These are phyloP conservation scores for Pluvianellus socialis DNA, from an alignment of 2,113 vertebrate genomes.

Conservation along the genomic window DNA sequence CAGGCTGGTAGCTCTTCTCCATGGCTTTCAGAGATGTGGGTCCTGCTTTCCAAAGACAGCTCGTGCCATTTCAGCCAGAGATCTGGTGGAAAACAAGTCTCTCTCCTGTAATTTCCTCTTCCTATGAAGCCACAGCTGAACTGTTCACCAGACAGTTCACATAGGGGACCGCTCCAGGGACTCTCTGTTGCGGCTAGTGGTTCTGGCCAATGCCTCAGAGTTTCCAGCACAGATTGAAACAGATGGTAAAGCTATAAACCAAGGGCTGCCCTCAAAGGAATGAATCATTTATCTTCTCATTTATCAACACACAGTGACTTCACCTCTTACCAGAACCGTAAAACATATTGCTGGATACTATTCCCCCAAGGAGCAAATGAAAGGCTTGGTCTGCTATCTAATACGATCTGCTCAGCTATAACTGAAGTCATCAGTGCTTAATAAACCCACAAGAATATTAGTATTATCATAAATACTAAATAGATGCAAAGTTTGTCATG, in stretches of 20 bases:
- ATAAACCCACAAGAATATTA: background rate
- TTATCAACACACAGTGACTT: conserved; percentile 21
- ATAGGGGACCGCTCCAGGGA: background rate
- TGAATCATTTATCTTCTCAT: conserved; percentile 53
- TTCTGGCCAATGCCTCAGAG: background rate
- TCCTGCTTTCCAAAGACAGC: background rate
- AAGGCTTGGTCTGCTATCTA: background rate
- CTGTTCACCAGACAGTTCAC: background rate
- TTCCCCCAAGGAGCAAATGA: background rate
- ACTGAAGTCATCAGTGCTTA: background rate
- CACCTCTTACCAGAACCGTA: conserved; percentile 48
- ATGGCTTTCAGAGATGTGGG: background rate
- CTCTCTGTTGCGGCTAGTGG: background rate
- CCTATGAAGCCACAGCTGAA: background rate
- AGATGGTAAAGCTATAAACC: conserved; percentile 26
- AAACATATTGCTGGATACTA: background rate
- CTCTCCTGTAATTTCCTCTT: background rate
- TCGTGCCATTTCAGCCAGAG: background rate
- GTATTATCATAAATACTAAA: background rate
- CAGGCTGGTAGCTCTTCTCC: background rate
- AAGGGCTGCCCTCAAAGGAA: conserved; percentile 21
- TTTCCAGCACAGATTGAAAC: conserved; percentile 19
- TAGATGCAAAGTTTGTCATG: background rate
- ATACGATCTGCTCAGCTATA: background rate
- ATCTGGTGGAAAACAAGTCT: background rate